phyloP scores from a whole-genome alignment of 1,140 invertebrate species.

The Bombyx mori region ASM3026992v2 NC_085115.1:12740001-12740500 shows the following conservation, averaged over 20 bases:
- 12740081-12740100: slow-evolving; percentile 85
- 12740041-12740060: slow-evolving; percentile 94
- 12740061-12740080: slow-evolving; percentile 87
- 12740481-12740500: slow-evolving; percentile 70
- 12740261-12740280: slow-evolving; percentile 55
- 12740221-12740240: slow-evolving; percentile 64
- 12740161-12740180: slow-evolving; percentile 87
- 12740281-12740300: slow-evolving; percentile 57
- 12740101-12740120: slow-evolving; percentile 80
- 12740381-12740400: slow-evolving; percentile 67
- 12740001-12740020: slow-evolving; percentile 90
- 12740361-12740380: slow-evolving; percentile 69
- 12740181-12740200: slow-evolving; percentile 86
- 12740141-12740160: slow-evolving; percentile 72
- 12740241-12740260: slow-evolving; percentile 48
- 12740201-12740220: slow-evolving; percentile 68
- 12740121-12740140: slow-evolving; percentile 78
- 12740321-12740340: slow-evolving; percentile 67
- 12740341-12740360: slow-evolving; percentile 66
- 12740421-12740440: slow-evolving; percentile 73
- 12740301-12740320: slow-evolving; percentile 62
- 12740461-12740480: slow-evolving; percentile 66
- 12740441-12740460: slow-evolving; percentile 56
- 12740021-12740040: slow-evolving; percentile 88
- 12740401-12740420: slow-evolving; percentile 61